Percentiles rank a stretch among this genome's conserved stretches.
Evolutionary conservation across 2,888 invertebrate genomes (phyloP).

Genomic region (Nymphalis polychloros): DNA sequence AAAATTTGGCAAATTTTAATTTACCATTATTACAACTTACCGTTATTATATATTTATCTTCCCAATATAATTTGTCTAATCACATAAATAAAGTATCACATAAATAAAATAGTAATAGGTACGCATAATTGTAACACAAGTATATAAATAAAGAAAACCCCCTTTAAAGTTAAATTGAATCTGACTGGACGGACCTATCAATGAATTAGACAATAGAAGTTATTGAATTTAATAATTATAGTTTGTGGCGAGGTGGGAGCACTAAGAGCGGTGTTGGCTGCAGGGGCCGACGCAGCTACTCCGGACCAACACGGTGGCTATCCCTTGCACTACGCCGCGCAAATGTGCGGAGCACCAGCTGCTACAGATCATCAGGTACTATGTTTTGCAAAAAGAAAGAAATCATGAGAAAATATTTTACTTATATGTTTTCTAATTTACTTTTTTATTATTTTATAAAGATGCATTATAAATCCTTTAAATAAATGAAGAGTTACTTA

Average conservation of each 20-base stretch:
- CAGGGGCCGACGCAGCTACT: constrained; percentile 93
- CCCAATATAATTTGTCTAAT: no score
- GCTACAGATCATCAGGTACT: constrained; percentile 80
- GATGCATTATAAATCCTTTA: no score
- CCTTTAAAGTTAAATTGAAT: no score
- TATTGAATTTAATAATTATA: constrained; percentile 51
- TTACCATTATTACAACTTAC: no score
- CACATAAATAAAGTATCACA: no score
- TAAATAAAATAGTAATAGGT: no score
- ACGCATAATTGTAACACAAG: no score
- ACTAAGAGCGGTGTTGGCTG: constrained; percentile 90
- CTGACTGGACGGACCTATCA: background rate
- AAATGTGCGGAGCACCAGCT: constrained; percentile 94
- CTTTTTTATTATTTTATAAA: background rate
- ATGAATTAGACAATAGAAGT: no score
- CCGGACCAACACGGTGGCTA: constrained; percentile 97
- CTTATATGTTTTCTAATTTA: background rate
- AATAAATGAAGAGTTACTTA: no score
- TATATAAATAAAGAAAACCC: no score
- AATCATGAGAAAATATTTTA: background rate
- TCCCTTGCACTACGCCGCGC: constrained; percentile 98
- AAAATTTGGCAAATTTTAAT: no score
- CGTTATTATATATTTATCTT: no score
- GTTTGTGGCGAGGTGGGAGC: constrained; percentile 97
- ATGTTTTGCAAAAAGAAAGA: background rate